These are phyloP conservation scores for Anseranas semipalmata DNA, from an alignment of 2,113 vertebrate genomes.

Conservation along the genomic window DNA sequence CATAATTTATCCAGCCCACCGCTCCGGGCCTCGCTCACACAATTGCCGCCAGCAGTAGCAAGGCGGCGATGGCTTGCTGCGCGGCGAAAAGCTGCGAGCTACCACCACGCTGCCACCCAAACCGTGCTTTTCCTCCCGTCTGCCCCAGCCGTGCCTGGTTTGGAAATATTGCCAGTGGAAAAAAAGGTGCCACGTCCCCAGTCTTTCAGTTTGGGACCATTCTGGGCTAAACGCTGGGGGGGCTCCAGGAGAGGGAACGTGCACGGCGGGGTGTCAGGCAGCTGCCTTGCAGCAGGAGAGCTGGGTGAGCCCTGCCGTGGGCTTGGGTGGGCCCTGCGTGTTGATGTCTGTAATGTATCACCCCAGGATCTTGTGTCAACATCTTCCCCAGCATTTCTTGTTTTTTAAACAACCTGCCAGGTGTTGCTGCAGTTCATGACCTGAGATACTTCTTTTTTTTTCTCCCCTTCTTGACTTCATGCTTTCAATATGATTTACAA, in stretches of 20 bases:
- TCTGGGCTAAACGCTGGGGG: neutral
- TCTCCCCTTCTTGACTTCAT: constrained; percentile 52
- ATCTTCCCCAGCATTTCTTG: constrained; percentile 27
- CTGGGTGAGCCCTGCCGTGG: constrained; percentile 62
- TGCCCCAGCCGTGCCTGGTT: neutral
- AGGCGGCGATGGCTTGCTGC: rapidly evolving
- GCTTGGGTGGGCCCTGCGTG: constrained; percentile 29
- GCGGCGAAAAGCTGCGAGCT: neutral
- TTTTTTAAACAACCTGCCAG: constrained; percentile 24
- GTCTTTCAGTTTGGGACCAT: neutral
- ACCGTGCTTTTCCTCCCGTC: neutral
- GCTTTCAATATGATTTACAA: constrained; percentile 65
- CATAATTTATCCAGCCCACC: neutral
- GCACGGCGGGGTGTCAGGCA: constrained; percentile 2
- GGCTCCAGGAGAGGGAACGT: neutral
- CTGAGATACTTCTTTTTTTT: neutral
- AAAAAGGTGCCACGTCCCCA: neutral
- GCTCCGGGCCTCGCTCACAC: neutral
- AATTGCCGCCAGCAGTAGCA: neutral
- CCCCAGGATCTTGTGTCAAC: constrained; percentile 56
- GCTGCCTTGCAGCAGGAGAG: constrained; percentile 55
- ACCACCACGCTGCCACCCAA: rapidly evolving
- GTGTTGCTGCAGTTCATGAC: constrained; percentile 62
- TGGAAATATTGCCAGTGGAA: neutral
- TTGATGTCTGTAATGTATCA: constrained; percentile 27